Evolutionary conservation across 2,797 vertebrate genomes (phyloP).

Genomic region (Sebastes diaconus): DNA sequence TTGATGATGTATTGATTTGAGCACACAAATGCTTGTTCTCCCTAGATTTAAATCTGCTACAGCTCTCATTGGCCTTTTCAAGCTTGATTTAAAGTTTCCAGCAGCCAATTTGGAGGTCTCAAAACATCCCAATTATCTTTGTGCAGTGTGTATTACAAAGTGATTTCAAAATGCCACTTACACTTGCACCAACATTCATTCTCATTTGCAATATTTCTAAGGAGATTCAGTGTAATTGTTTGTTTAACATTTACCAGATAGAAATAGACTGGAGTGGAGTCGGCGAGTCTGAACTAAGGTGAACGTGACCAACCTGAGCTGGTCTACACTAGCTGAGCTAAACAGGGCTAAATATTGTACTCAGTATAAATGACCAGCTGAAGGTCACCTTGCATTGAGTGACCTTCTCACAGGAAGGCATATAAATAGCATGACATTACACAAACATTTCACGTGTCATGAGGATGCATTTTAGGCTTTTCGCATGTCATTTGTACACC

Average conservation of each 20-base stretch:
- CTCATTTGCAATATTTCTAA: neutral
- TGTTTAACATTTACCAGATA: neutral
- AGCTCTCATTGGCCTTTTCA: neutral
- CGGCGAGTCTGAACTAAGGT: neutral
- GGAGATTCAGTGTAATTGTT: neutral
- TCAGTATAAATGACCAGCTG: neutral
- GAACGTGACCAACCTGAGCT: neutral
- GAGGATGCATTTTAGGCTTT: too few species aligned
- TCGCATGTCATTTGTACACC: too few species aligned
- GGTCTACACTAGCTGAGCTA: neutral
- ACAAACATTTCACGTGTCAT: too few species aligned
- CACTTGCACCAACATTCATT: neutral
- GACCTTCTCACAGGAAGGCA: too few species aligned
- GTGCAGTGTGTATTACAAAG: neutral
- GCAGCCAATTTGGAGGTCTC: neutral
- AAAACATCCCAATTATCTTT: neutral
- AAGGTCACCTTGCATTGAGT: neutral
- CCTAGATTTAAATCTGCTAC: neutral
- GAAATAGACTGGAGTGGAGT: neutral
- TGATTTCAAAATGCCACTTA: neutral
- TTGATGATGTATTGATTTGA: neutral
- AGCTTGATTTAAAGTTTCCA: neutral
- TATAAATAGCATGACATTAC: too few species aligned
- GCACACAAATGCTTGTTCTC: neutral
- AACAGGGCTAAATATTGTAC: neutral